Base-by-base conservation (phyloP, 2,113 vertebrate genomes). In the Bubo scandiacus region DNA sequence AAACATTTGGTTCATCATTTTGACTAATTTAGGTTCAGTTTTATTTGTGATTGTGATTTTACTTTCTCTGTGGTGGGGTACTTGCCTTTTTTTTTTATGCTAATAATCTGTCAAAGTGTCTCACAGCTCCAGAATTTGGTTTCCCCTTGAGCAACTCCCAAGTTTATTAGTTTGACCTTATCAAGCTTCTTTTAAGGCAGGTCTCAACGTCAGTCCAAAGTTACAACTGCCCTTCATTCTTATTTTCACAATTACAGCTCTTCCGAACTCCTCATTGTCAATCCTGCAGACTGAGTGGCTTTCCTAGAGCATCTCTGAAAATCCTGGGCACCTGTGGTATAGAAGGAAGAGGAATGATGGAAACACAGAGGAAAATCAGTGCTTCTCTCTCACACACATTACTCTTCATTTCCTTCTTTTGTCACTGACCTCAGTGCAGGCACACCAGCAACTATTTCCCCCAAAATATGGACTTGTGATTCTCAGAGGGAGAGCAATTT, bases 121-220 rank as follows among this genome's bases (percentile, higher is more conserved):
- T 95, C 83, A 62, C 49, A 71, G 72, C 27, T 97, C 91, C 80
- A 82, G 74, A 95, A 95, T 95, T 93, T 93, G 81, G 77, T 94
- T 96, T 97, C 72, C 71, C 74, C 85, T 97, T 93, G 43, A 97
- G 74, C 72, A 88, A 36, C 87, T 97, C 71, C 81, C 81, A 95
- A 83, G 93, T 97, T 98, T 97, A 98, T 98, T 98, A 98, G 78
- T 95, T 96, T 95, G 95, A 97, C 97, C 91, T 94, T 97, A 97
- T 96, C 97, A 97, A 96, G 92, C 71, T 95, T 98, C 95, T 97
- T 98, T 98, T 97, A 95, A 98, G 95, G 86, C 57, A 95, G 96
- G 94, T 96, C 85, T 98, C 97, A 97, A 96, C 2, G 17, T 96
- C 93, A 92, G 78, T 95, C 88, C 94, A 81, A 97, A 98, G 87